Evolutionary conservation across 2,888 invertebrate species (phyloP).

Genomic region (Melinaea menophilus): DNA sequence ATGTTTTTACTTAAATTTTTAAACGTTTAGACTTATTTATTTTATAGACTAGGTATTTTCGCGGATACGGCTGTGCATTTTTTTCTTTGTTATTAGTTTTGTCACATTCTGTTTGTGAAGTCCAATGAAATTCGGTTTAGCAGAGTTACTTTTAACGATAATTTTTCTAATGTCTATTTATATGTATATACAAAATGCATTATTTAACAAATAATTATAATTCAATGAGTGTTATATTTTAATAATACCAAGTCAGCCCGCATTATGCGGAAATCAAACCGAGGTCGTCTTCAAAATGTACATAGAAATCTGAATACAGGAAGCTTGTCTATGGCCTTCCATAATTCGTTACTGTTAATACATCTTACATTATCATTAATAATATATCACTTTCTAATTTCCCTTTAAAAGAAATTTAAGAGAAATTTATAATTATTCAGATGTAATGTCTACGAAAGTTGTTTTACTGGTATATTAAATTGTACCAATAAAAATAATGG

Average conservation of each 20-base stretch:
- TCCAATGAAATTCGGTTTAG: no score
- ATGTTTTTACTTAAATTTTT: no score
- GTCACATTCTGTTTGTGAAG: no score
- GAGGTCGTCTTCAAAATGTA: conserved; percentile 45
- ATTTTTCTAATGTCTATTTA: no score
- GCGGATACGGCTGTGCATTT: no score
- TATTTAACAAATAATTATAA: conserved; percentile 13
- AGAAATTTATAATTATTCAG: conserved; percentile 15
- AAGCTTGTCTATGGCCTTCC: conserved; percentile 56
- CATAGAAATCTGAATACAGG: conserved; percentile 51
- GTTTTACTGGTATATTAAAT: conserved; percentile 31
- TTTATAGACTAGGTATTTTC: background rate
- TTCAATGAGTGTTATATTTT: conserved; percentile 19
- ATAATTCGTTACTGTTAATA: conserved; percentile 34
- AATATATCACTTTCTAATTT: conserved; percentile 12
- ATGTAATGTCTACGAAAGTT: conserved; percentile 41
- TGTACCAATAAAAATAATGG: conserved; percentile 9
- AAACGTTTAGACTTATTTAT: no score
- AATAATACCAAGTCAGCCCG: conserved; percentile 15
- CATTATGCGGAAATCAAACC: conserved; percentile 41
- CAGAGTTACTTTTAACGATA: no score
- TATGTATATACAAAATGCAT: conserved; percentile 8
- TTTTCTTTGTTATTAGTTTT: no score
- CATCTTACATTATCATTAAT: background rate
- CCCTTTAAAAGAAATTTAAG: conserved; percentile 5